Base-by-base conservation (phyloP, 1,140 invertebrate species). In the Melitaea cinxia region DNA sequence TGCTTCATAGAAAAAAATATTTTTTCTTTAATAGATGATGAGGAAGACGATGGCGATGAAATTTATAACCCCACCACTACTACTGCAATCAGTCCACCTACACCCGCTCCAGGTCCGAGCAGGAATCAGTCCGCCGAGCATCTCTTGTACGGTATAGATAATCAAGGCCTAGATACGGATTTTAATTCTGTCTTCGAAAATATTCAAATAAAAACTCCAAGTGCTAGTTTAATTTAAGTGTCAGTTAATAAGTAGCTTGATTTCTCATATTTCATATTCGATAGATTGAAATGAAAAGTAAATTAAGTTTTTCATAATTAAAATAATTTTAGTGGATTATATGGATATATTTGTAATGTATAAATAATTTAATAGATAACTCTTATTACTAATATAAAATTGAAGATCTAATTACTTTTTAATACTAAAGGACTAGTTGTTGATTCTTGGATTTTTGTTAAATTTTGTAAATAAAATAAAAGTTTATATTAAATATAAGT, bases 101-200 rank as follows among this genome's bases (percentile, higher is more conserved):
- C 78, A 14, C 67, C 89, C 42, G 88, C 90, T 4, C 86, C 91
- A 1, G 88, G 91, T 5, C 86, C 91, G 1, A 92, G 90, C 54
- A 82, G 88, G 35, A 83, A 83, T 53, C 76, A 59, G 30, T 87
- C 86, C 24, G 89, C 84, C 14, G 89, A 91, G 67, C 88, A 91
- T 68, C 79, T 91, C 0, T 68, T 91, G 10, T 89, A 85, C 78
- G 91, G 91, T 26, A 92, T 92, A 59, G 91, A 91, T 59, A 92
- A 92, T 65, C 84, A 89, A 60, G 91, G 90, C 9, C 77, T 92
- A 60, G 91, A 92, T 57, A 91, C 89, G n/a, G 89, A 92, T 67
- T 92, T 92, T 68, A 91, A 91, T 75, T 89, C 90, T 6, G 90
- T 89, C 2, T 92, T 92, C 79, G 88, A 92, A 77, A 91, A 92